Evolutionary conservation across 2,888 invertebrate species (phyloP).

Genomic region (Synanthedon formicaeformis): DNA sequence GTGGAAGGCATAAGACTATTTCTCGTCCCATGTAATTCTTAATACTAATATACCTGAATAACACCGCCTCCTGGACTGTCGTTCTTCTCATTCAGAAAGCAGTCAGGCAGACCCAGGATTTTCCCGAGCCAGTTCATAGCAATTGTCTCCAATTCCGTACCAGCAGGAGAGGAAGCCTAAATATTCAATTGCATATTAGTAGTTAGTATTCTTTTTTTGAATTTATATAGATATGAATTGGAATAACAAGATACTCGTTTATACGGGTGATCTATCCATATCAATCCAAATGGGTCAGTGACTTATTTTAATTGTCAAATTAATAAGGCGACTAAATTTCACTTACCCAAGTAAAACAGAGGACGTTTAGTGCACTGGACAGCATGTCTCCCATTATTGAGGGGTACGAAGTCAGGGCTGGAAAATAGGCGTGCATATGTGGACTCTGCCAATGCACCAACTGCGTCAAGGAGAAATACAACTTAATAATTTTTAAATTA

Average conservation of each 20-base stretch:
- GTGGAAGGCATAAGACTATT: no score
- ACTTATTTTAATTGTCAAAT: background rate
- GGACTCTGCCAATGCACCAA: constrained; percentile 96
- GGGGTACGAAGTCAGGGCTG: constrained; percentile 93
- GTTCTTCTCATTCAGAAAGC: constrained; percentile 86
- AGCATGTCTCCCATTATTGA: constrained; percentile 96
- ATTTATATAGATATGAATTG: no score
- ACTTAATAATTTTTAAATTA: no score
- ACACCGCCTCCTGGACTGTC: constrained; percentile 92
- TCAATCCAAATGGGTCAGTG: no score
- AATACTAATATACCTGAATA: constrained; percentile 77
- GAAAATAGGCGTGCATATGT: constrained; percentile 98
- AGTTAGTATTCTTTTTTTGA: no score
- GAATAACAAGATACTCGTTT: no score
- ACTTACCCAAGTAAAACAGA: constrained; percentile 97
- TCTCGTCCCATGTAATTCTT: background rate
- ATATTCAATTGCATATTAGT: no score
- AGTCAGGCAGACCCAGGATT: constrained; percentile 93
- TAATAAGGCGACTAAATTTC: background rate
- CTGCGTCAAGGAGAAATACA: constrained; percentile 32
- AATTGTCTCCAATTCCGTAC: constrained; percentile 96
- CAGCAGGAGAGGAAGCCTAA: constrained; percentile 96
- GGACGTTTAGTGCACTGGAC: constrained; percentile 92
- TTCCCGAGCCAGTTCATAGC: constrained; percentile 99
- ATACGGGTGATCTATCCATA: no score